phyloP scores from a whole-genome alignment of 2,113 vertebrate species.

The Ginglymostoma cirratum region DNA sequence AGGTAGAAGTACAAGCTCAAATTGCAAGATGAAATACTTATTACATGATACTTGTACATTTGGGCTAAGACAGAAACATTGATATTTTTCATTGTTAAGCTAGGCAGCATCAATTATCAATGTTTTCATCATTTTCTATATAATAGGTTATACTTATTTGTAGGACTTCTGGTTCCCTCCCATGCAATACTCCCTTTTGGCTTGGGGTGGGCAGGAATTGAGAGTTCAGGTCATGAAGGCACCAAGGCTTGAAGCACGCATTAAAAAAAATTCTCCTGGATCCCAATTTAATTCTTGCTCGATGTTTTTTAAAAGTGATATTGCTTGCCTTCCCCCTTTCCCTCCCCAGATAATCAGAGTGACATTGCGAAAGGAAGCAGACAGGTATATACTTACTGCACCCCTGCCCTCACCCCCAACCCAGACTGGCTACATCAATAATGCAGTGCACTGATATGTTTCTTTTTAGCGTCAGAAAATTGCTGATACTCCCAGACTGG shows the following conservation, averaged over 20 bases:
- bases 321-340: too few relatives aligned
- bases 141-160: neutral
- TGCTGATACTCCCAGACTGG: neutral
- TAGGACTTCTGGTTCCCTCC: neutral
- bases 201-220: neutral
- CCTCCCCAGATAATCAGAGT: neutral
- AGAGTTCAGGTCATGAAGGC: neutral
- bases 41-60: neutral
- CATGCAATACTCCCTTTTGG: neutral
- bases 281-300: neutral
- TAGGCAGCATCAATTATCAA: neutral
- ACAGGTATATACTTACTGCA: neutral
- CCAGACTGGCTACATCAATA: neutral
- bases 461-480: neutral
- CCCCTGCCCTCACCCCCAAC: too few relatives aligned
- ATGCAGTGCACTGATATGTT: neutral
- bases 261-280: neutral
- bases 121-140: neutral
- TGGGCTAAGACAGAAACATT: neutral
- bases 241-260: neutral
- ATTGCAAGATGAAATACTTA: too few relatives aligned
- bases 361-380: neutral
- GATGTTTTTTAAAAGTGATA: neutral
- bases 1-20: too few relatives aligned
- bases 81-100: neutral